A percentile compares a stretch with the other conserved stretches of the same genome.
These are phyloP conservation scores for Orchestes rusci DNA, from an alignment of 2,888 invertebrate genomes.

Conservation along the genomic window DNA sequence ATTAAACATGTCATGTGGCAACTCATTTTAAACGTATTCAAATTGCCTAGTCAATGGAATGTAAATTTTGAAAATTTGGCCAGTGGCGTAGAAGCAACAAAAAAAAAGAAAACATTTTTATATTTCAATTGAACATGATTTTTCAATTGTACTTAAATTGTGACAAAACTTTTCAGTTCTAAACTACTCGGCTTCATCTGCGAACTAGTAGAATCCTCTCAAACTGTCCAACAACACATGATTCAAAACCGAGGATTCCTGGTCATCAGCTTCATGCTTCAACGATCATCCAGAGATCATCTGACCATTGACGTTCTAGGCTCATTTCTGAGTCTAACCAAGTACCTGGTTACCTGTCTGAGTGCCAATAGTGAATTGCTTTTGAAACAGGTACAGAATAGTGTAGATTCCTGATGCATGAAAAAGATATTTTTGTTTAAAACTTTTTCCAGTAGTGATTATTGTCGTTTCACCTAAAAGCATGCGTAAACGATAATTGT, in stretches of 20 bases:
- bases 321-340: conserved; percentile 84
- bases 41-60: too few species aligned
- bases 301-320: conserved; percentile 89
- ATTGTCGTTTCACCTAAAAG: background rate
- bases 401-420: too few species aligned
- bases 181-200: conserved; percentile 96
- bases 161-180: conserved; percentile 61
- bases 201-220: conserved; percentile 92
- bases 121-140: too few species aligned
- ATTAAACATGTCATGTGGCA: too few species aligned
- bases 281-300: conserved; percentile 87
- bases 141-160: too few species aligned
- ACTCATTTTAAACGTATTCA: too few species aligned
- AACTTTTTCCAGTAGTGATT: too few species aligned
- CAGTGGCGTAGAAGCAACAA: too few species aligned
- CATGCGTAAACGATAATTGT: too few species aligned
- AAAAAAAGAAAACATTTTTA: too few species aligned
- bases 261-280: conserved; percentile 95
- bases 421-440: too few species aligned
- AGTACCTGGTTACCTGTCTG: conserved; percentile 87
- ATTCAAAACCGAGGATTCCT: conserved; percentile 97
- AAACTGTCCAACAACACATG: conserved; percentile 98
- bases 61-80: too few species aligned
- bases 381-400: conserved; percentile 76
- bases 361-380: conserved; percentile 88